Percentiles rank a stretch among this genome's conserved stretches.
Conservation (phyloP, 2,797 vertebrate species). For the Pantherophis alleghaniensis region DNA sequence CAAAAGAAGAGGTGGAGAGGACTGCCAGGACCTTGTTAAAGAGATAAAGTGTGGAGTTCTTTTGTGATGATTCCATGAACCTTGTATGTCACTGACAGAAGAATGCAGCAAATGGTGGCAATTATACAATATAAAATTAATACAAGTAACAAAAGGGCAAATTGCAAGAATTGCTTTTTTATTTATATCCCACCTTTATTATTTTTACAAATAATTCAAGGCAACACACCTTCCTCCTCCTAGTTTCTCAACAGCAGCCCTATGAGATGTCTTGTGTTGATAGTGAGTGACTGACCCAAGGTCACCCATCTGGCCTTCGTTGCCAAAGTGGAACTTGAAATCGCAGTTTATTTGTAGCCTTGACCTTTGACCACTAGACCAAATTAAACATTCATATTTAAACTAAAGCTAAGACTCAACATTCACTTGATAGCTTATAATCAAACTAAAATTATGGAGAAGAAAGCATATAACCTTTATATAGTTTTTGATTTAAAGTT, state of each 20-base stretch:
- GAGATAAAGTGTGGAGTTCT: neutral
- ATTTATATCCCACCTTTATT: neutral
- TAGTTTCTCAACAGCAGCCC: neutral
- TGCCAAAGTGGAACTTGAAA: neutral
- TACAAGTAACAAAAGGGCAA: neutral
- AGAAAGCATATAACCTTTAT: neutral
- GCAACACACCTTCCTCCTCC: neutral
- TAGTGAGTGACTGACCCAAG: neutral
- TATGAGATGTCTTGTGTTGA: neutral
- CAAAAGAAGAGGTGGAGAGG: neutral
- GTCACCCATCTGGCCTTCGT: neutral
- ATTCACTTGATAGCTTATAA: neutral
- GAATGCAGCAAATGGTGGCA: neutral
- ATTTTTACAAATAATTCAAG: neutral
- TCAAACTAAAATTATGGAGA: neutral
- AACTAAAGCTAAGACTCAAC: neutral
- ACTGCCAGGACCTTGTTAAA: neutral
- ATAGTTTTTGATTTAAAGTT: neutral
- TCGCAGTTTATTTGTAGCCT: neutral
- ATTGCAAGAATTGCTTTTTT: neutral
- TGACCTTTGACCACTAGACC: neutral
- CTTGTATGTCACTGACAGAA: neutral
- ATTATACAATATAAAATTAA: neutral
- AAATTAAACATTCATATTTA: neutral
- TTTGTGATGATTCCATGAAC: neutral